phyloP scores from a whole-genome alignment of 2,797 vertebrate species.

The Micrastur ruficollis region DNA sequence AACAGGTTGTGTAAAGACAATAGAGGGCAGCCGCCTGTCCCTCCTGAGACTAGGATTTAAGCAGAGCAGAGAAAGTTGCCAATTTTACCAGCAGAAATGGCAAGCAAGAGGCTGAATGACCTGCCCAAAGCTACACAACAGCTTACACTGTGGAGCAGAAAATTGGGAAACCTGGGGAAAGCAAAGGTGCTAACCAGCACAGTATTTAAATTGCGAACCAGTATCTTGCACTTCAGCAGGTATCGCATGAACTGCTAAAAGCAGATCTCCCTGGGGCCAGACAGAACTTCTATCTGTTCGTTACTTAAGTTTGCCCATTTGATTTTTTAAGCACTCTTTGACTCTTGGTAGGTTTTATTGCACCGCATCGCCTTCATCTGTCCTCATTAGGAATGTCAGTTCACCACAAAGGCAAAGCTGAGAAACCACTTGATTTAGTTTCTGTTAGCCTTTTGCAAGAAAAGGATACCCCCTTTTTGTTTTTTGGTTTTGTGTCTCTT shows the following conservation, averaged over 20 bases:
- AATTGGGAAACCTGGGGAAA: background rate
- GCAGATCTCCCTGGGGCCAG: background rate
- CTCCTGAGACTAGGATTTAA: background rate
- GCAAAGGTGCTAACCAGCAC: background rate
- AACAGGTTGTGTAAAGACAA: background rate
- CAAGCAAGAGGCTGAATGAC: background rate
- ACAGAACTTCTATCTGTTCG: background rate
- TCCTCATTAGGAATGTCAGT: background rate
- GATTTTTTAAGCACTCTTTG: background rate
- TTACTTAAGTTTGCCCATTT: background rate
- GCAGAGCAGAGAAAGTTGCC: background rate
- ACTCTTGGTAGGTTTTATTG: background rate
- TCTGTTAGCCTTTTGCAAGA: background rate
- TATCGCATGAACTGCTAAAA: background rate
- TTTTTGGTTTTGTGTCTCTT: background rate
- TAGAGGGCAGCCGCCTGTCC: background rate
- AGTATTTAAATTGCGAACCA: background rate
- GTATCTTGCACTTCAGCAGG: background rate
- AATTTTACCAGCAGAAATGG: background rate
- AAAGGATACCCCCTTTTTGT: background rate
- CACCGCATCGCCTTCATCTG: rapidly evolving
- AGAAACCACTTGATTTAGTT: background rate
- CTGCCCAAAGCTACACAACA: background rate
- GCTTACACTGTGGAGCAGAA: background rate
- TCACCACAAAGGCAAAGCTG: background rate